These are phyloP conservation scores for Bedellia somnulentella DNA, from an alignment of 2,888 invertebrate genomes.

Conservation along the genomic window DNA sequence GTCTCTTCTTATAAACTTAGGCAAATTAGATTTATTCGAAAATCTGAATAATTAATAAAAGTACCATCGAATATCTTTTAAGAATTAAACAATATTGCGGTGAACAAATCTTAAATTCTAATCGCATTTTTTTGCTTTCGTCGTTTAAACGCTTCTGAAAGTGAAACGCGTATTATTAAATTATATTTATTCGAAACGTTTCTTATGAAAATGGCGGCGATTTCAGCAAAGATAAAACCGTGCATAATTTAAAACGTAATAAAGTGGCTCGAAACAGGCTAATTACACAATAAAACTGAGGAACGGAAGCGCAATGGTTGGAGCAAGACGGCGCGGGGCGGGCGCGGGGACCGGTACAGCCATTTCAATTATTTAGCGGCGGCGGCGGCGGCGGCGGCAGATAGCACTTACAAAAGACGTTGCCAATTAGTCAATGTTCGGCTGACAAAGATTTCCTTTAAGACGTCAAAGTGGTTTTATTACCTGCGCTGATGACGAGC, in stretches of 20 bases:
- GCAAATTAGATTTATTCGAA: too few species aligned
- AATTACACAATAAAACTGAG: slow-evolving; percentile 30
- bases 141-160: too few species aligned
- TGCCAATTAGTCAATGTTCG: not conserved
- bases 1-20: too few species aligned
- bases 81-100: too few species aligned
- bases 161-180: slow-evolving; percentile 22
- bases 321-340: not conserved
- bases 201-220: slow-evolving; percentile 33
- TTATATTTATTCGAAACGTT: slow-evolving; percentile 31
- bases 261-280: slow-evolving; percentile 32
- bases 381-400: not conserved
- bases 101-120: too few species aligned
- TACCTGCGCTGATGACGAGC: too few species aligned
- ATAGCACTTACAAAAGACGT: slow-evolving; percentile 1
- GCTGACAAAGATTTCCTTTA: not conserved
- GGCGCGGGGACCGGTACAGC: not conserved
- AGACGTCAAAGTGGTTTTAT: too few species aligned
- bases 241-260: slow-evolving; percentile 38
- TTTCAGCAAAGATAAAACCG: slow-evolving; percentile 17
- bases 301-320: slow-evolving; percentile 7
- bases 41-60: too few species aligned
- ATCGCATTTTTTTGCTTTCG: too few species aligned
- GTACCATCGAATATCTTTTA: too few species aligned
- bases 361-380: too few species aligned